Evolutionary conservation across 1,140 invertebrate genomes (phyloP).

Genomic region (Argopecten irradians): DNA sequence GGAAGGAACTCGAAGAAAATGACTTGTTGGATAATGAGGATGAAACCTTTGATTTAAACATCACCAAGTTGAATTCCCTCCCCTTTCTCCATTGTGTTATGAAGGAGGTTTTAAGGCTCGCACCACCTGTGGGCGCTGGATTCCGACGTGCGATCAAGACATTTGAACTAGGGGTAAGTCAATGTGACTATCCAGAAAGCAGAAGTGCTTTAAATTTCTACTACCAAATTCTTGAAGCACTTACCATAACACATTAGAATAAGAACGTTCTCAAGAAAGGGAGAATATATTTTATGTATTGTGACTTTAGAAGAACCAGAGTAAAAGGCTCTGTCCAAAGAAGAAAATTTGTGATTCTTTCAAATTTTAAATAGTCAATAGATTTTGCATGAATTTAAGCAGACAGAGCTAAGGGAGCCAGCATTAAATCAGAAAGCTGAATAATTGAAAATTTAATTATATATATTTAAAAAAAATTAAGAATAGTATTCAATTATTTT

Average conservation of each 20-base stretch:
- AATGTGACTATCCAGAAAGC: not conserved
- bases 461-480: no score
- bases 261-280: not conserved
- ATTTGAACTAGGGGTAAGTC: conserved; percentile 68
- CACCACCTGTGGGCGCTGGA: conserved; percentile 67
- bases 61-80: conserved; percentile 50
- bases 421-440: no score
- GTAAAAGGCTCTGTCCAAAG: no score
- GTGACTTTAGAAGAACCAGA: not conserved
- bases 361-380: no score
- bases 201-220: not conserved
- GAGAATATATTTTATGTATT: not conserved
- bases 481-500: no score
- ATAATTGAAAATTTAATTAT: no score
- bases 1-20: conserved; percentile 57
- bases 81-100: conserved; percentile 60
- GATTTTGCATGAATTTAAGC: no score
- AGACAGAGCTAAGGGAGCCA: no score
- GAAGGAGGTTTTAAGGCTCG: conserved; percentile 66
- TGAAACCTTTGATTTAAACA: conserved; percentile 37
- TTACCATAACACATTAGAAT: not conserved
- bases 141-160: conserved; percentile 66
- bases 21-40: conserved; percentile 48
- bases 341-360: no score
- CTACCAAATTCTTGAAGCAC: not conserved